These are phyloP conservation scores for Coendou prehensilis DNA, from an alignment of 2,797 vertebrate species.

Conservation along the genomic window DNA sequence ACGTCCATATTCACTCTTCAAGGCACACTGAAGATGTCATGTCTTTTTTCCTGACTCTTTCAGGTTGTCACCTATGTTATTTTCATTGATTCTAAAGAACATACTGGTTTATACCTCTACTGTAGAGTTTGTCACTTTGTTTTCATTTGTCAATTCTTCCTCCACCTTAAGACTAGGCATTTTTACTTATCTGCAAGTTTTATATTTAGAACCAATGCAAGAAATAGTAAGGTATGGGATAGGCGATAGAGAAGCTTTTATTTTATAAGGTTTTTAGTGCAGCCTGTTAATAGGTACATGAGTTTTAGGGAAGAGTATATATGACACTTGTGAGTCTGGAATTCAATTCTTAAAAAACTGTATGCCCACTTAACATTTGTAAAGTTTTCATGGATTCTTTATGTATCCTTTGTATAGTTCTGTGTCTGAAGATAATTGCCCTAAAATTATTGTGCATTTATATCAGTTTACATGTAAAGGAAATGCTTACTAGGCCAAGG, in stretches of 20 bases:
- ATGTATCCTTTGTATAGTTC: neutral
- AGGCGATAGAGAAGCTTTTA: neutral
- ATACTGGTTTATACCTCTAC: neutral
- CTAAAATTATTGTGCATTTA: slow-evolving; percentile 18
- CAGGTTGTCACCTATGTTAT: neutral
- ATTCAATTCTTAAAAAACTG: slow-evolving; percentile 42
- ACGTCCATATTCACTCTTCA: neutral
- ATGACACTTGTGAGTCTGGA: neutral
- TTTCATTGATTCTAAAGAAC: slow-evolving; percentile 63
- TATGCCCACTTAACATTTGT: slow-evolving; percentile 26
- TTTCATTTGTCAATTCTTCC: slow-evolving; percentile 29
- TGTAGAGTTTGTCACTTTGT: slow-evolving; percentile 40
- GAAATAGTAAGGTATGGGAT: slow-evolving; percentile 29
- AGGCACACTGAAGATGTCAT: neutral
- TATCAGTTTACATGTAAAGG: slow-evolving; percentile 41
- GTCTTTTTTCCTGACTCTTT: neutral
- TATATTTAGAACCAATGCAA: slow-evolving; percentile 15
- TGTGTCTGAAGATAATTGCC: slow-evolving; percentile 24
- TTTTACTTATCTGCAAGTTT: slow-evolving; percentile 40
- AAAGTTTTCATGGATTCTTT: slow-evolving; percentile 52
- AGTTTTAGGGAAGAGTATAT: slow-evolving; percentile 24
- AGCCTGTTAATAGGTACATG: slow-evolving; percentile 25
- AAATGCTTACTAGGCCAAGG: slow-evolving; percentile 9
- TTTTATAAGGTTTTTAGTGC: neutral
- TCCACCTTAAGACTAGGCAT: slow-evolving; percentile 17